Evolutionary conservation across 2,113 vertebrate genomes (phyloP).

Genomic region (Gavia stellata): DNA sequence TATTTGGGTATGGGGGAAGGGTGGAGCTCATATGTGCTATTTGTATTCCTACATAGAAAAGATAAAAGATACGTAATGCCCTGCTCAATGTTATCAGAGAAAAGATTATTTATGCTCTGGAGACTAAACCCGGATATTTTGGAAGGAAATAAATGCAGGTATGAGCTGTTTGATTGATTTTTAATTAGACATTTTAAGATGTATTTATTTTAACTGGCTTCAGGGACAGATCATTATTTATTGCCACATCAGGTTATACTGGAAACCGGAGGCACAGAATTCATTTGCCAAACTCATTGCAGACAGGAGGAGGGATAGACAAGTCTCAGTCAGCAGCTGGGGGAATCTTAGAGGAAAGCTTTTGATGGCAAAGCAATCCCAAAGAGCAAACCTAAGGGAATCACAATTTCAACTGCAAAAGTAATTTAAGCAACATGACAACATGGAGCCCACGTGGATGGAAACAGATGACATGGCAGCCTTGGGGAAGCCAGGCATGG

Average conservation of each 20-base stretch:
- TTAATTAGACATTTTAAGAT: constrained; percentile 1
- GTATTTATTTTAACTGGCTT: constrained; percentile 5
- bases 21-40: neutral
- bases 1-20: neutral
- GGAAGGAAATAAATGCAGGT: neutral
- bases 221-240: neutral
- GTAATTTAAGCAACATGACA: neutral
- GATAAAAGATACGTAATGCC: neutral
- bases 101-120: neutral
- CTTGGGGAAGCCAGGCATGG: neutral
- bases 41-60: neutral
- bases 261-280: neutral
- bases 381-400: neutral
- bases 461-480: neutral
- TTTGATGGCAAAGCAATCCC: neutral
- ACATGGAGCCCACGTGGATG: neutral
- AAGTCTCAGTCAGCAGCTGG: neutral
- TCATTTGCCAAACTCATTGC: neutral
- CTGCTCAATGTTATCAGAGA: neutral
- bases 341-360: neutral
- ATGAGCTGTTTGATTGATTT: neutral
- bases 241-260: neutral
- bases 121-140: neutral
- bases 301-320: neutral
- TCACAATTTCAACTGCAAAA: neutral